A percentile compares a stretch with the other conserved stretches of the same genome.
Conservation (phyloP, 2,888 invertebrate genomes). For the Orthosia gothica region DNA sequence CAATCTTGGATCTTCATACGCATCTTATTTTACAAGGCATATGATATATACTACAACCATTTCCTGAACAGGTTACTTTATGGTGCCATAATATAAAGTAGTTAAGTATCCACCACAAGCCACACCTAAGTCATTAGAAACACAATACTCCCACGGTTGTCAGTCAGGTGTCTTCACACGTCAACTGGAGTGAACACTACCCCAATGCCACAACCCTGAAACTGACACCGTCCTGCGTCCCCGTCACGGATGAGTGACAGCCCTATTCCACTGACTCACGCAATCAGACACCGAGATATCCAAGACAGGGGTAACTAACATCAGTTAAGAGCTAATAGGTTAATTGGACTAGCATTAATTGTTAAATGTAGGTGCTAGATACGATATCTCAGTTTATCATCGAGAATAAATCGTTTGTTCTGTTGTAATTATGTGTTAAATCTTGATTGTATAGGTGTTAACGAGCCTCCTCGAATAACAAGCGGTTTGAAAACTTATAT, state of each 20-base stretch:
- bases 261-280: constrained; percentile 46
- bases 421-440: constrained; percentile 31
- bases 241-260: constrained; percentile 33
- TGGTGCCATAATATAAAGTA: not conserved
- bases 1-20: not conserved
- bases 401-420: constrained; percentile 30
- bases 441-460: constrained; percentile 36
- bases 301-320: constrained; percentile 37
- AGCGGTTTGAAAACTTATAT: constrained; percentile 1
- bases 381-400: constrained; percentile 46
- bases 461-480: not conserved
- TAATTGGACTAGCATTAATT: constrained; percentile 74
- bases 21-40: constrained; percentile 2
- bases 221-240: constrained; percentile 39
- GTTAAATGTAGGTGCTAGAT: constrained; percentile 63
- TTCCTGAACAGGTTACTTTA: not conserved
- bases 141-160: constrained; percentile 15
- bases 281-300: constrained; percentile 49
- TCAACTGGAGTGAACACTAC: constrained; percentile 13
- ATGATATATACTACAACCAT: not conserved
- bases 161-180: constrained; percentile 19
- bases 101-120: not conserved
- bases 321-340: constrained; percentile 69
- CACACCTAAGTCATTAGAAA: constrained; percentile 10
- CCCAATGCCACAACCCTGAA: constrained; percentile 45